These are phyloP conservation scores for Drosophila mercatorum DNA, from an alignment of 2,888 invertebrate species.

Conservation along the genomic window DNA sequence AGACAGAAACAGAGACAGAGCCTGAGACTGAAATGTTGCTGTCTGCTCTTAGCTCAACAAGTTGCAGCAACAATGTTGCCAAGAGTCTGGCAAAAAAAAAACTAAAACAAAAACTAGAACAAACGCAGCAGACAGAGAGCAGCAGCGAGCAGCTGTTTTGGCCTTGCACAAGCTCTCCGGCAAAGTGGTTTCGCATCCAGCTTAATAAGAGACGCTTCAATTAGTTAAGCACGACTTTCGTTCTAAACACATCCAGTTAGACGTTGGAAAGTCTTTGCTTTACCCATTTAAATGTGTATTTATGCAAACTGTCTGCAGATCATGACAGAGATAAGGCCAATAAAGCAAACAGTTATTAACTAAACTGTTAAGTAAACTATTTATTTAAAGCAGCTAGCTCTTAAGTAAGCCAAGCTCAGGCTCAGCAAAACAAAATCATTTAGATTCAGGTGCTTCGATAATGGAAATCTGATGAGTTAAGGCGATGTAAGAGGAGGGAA, in stretches of 20 bases:
- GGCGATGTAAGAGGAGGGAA: not conserved
- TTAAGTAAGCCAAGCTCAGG: not conserved
- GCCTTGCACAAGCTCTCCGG: conserved; percentile 37
- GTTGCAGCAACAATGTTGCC: conserved; percentile 75
- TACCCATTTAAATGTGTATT: conserved; percentile 1
- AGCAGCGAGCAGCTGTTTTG: conserved; percentile 29
- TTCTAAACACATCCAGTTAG: conserved; percentile 24
- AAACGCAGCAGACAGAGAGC: conserved; percentile 19
- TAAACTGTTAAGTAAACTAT: conserved; percentile 5
- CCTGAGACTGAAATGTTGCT: not conserved
- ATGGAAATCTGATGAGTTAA: too few relatives aligned
- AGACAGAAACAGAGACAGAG: not conserved
- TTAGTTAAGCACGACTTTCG: conserved; percentile 36
- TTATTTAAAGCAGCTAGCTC: not conserved
- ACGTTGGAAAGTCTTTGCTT: conserved; percentile 9
- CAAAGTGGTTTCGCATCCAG: conserved; percentile 23
- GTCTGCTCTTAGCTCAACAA: conserved; percentile 44
- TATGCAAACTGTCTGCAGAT: conserved; percentile 6
- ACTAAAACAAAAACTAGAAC: conserved; percentile 75
- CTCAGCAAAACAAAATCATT: not conserved
- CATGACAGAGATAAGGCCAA: not conserved
- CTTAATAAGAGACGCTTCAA: conserved; percentile 10
- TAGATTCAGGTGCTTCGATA: not conserved
- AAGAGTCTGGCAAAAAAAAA: conserved; percentile 37
- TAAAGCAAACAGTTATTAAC: conserved; percentile 1